Evolutionary conservation across 53 echinoderm and acorn worm species (phyloP).

Genomic region (Glandiceps talaboti): DNA sequence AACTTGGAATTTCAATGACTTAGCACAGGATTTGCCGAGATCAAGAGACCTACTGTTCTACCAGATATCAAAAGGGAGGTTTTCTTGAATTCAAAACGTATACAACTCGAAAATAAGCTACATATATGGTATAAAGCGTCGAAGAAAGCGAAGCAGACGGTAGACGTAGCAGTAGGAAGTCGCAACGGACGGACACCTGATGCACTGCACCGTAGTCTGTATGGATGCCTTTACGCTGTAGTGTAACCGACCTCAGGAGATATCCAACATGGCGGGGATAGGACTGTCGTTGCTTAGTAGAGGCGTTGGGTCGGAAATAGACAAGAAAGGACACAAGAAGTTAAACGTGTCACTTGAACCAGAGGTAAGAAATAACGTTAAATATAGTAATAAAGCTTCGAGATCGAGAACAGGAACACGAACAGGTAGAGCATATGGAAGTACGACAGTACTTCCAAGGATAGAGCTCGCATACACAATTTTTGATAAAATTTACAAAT

Average conservation of each 20-base stretch:
- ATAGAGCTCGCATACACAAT: too few species aligned
- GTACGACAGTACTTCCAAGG: too few species aligned
- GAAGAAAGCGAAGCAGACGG: not conserved
- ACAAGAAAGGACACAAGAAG: conserved; percentile 44
- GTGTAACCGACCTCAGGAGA: not conserved
- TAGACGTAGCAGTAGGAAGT: not conserved
- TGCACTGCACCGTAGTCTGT: too few species aligned
- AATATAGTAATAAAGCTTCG: too few species aligned
- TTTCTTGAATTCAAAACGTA: too few species aligned
- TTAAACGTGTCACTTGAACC: conserved; percentile 85
- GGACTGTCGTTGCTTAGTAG: conserved; percentile 77
- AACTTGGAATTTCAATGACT: not conserved
- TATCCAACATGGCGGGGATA: conserved; percentile 33
- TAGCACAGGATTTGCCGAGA: not conserved
- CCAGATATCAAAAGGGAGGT: not conserved
- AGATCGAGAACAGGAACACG: too few species aligned
- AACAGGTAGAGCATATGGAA: too few species aligned
- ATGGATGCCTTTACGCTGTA: too few species aligned
- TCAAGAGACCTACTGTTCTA: not conserved
- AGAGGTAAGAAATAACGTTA: conserved; percentile 31
- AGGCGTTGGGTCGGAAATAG: conserved; percentile 68
- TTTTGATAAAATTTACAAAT: too few species aligned
- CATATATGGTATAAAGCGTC: not conserved
- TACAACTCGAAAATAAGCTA: too few species aligned
- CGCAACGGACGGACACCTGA: too few species aligned